phyloP scores from a whole-genome alignment of 2,797 vertebrate species.

The Morus bassanus region DNA sequence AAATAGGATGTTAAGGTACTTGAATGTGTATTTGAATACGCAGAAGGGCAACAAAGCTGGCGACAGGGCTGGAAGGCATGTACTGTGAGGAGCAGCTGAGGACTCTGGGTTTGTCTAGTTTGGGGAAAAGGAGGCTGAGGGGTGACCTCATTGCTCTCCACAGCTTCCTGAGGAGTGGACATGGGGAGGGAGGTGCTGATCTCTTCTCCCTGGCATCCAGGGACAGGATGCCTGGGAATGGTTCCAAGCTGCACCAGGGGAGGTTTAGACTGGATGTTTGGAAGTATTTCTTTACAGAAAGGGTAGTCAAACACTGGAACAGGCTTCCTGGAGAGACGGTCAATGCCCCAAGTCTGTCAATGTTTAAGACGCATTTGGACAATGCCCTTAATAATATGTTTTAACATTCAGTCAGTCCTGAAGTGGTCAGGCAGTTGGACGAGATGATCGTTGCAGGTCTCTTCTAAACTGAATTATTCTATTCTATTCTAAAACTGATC shows the following conservation, averaged over 20 bases:
- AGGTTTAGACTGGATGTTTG: neutral
- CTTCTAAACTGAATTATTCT: neutral
- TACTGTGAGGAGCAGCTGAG: neutral
- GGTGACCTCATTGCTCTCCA: neutral
- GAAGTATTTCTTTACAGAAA: neutral
- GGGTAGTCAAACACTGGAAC: neutral
- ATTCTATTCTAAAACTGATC: neutral
- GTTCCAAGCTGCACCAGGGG: neutral
- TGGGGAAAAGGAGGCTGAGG: neutral
- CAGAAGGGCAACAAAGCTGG: neutral
- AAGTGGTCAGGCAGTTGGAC: neutral
- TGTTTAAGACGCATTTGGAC: neutral
- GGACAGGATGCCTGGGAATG: neutral
- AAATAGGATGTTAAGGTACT: neutral
- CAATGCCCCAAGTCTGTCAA: too few species aligned
- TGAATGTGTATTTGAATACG: neutral
- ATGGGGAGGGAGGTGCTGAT: neutral
- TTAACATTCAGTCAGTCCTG: neutral
- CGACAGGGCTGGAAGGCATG: neutral
- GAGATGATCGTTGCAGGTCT: neutral
- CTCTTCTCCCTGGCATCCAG: neutral
- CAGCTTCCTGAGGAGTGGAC: neutral
- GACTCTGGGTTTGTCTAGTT: neutral
- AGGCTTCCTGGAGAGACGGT: neutral
- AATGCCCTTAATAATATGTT: neutral